Conservation (phyloP, 1,140 invertebrate genomes). For the Tetramorium simillimum region DNA sequence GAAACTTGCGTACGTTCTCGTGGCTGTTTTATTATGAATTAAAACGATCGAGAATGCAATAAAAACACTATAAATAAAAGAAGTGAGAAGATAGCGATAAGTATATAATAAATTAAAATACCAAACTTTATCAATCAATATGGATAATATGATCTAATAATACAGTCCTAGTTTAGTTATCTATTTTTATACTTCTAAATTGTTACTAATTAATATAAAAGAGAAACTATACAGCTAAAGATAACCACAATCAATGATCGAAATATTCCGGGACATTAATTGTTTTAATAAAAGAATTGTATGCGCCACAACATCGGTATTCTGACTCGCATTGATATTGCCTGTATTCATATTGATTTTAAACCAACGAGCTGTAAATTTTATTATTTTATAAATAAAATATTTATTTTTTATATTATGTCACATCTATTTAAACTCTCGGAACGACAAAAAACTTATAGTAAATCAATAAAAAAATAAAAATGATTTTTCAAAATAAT, state of each 20-base stretch:
- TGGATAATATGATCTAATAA: background rate
- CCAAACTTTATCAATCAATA: background rate
- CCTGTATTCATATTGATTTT: slow-evolving; percentile 30
- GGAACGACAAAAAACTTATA: background rate
- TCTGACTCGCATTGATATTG: slow-evolving; percentile 13
- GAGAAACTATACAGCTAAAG: background rate
- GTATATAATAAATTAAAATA: background rate
- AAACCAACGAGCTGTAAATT: slow-evolving; percentile 37
- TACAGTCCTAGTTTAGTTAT: background rate
- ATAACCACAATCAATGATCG: slow-evolving; percentile 14
- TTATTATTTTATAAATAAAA: slow-evolving; percentile 38
- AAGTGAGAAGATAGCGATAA: background rate
- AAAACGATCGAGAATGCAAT: background rate
- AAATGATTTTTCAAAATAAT: background rate
- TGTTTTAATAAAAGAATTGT: slow-evolving; percentile 35
- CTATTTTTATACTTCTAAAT: background rate
- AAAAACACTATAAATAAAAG: background rate
- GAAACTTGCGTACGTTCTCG: background rate
- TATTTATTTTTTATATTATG: slow-evolving; percentile 33
- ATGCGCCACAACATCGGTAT: slow-evolving; percentile 3
- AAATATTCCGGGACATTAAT: slow-evolving; percentile 22
- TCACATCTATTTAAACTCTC: background rate
- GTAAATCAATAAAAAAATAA: slow-evolving; percentile 1
- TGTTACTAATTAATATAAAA: background rate
- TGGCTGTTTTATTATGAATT: background rate